These are phyloP conservation scores for Meles meles DNA, from an alignment of 2,113 vertebrate genomes.

Conservation along the genomic window DNA sequence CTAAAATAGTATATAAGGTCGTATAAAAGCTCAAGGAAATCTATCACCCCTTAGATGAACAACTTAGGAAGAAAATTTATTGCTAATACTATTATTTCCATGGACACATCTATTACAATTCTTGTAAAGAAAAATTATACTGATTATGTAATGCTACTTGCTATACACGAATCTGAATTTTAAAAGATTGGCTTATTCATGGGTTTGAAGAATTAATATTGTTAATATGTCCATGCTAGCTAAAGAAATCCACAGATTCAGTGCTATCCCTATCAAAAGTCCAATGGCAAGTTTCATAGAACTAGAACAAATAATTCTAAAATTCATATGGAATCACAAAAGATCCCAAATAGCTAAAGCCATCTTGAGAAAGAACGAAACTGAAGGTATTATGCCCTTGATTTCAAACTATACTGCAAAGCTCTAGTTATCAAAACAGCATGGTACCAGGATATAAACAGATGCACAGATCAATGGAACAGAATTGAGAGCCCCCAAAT, in stretches of 20 bases:
- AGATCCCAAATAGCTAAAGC: neutral
- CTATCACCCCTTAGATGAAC: neutral
- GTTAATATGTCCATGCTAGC: neutral
- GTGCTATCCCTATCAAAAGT: neutral
- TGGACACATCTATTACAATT: neutral
- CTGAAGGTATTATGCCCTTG: neutral
- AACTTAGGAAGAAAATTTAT: neutral
- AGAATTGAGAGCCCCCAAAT: neutral
- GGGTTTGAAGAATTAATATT: neutral
- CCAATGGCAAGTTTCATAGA: neutral
- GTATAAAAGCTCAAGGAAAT: neutral
- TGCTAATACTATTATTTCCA: neutral
- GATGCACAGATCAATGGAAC: neutral
- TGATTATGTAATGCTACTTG: neutral
- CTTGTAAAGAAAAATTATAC: neutral
- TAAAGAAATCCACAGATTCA: neutral
- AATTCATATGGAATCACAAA: neutral
- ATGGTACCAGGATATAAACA: neutral
- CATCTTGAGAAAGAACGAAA: neutral
- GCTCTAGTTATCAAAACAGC: neutral
- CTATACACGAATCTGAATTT: neutral
- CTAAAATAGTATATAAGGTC: neutral
- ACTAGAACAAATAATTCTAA: neutral
- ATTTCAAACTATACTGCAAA: neutral
- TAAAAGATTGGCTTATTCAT: neutral